These are phyloP conservation scores for Dolichopus griseipennis DNA, from an alignment of 2,888 invertebrate genomes.

Conservation along the genomic window DNA sequence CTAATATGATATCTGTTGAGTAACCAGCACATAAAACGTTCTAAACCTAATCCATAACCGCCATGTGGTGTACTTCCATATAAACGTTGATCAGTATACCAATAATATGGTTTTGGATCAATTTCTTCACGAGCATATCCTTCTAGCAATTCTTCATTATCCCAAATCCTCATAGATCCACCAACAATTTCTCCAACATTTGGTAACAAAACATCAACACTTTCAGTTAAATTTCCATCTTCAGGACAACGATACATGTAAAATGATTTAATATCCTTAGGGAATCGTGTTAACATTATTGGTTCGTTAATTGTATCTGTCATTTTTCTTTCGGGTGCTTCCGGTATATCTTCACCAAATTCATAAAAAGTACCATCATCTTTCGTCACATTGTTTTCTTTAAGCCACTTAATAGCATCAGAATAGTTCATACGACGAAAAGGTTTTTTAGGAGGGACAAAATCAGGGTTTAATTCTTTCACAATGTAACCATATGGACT, in stretches of 20 bases:
- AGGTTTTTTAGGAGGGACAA: conserved; percentile 74
- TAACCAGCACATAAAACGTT: conserved; percentile 95
- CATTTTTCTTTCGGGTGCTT: conserved; percentile 98
- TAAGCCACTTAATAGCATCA: conserved; percentile 89
- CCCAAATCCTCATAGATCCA: conserved; percentile 97
- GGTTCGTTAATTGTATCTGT: conserved; percentile 93
- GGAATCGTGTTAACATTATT: conserved; percentile 90
- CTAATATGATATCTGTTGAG: conserved; percentile 91
- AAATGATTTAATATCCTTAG: conserved; percentile 93
- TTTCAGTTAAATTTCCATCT: conserved; percentile 82
- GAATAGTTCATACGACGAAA: conserved; percentile 90
- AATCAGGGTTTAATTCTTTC: conserved; percentile 83
- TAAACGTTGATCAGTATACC: conserved; percentile 96
- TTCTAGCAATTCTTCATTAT: conserved; percentile 59
- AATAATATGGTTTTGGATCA: conserved; percentile 91
- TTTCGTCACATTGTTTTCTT: conserved; percentile 85
- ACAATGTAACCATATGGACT: conserved; percentile 75
- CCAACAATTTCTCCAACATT: conserved; percentile 98
- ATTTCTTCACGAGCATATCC: conserved; percentile 80
- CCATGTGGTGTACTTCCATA: conserved; percentile 96
- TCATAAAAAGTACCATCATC: conserved; percentile 95
- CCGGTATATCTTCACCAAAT: conserved; percentile 98
- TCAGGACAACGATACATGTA: conserved; percentile 91
- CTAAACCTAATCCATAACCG: conserved; percentile 95
- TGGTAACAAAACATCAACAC: conserved; percentile 93